Evolutionary conservation across 2,797 vertebrate species (phyloP).

Genomic region (Perodicticus potto): DNA sequence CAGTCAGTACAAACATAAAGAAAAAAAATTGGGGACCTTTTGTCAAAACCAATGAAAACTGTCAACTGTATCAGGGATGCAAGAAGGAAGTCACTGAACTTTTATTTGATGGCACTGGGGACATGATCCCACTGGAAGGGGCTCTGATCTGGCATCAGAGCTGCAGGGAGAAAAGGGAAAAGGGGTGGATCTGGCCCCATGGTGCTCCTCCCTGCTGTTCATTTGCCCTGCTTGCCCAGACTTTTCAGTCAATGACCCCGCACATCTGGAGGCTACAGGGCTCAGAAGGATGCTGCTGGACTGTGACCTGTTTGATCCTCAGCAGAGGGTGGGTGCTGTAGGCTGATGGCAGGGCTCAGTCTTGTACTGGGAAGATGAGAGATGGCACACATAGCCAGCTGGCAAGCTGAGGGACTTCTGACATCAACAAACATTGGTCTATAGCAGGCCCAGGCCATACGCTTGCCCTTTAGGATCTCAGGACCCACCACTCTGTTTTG

Average conservation of each 20-base stretch:
- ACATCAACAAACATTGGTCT: background rate
- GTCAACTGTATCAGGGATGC: background rate
- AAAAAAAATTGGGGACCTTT: background rate
- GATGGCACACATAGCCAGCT: background rate
- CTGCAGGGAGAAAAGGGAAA: background rate
- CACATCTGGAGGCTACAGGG: background rate
- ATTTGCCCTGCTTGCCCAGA: background rate
- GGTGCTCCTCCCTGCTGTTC: background rate
- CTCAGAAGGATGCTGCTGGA: background rate
- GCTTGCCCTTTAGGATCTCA: background rate
- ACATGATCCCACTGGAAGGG: background rate
- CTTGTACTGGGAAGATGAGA: background rate
- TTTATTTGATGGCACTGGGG: background rate
- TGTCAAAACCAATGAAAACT: conserved; percentile 29
- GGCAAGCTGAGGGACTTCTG: background rate
- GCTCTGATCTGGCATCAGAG: background rate
- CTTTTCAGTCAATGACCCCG: background rate
- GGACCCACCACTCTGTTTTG: background rate
- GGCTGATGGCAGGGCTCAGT: background rate
- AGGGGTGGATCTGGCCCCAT: no score
- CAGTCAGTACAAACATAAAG: background rate
- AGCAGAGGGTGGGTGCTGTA: background rate
- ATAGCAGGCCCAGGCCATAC: background rate
- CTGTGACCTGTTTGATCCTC: background rate
- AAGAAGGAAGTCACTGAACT: background rate